Conservation (phyloP, 2,888 invertebrate genomes). For the Gymnocheta viridis region DNA sequence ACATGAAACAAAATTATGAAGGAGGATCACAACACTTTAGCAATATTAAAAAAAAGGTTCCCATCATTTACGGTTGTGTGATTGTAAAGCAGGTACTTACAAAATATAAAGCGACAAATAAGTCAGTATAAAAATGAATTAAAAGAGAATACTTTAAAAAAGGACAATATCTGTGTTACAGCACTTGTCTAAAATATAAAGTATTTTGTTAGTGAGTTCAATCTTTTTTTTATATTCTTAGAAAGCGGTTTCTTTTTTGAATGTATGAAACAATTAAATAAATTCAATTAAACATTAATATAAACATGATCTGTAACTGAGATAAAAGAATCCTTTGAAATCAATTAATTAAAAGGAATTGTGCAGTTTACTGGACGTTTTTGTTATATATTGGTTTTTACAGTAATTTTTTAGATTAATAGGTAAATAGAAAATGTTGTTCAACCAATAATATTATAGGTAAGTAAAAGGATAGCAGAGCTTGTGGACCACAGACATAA, state of each 20-base stretch:
- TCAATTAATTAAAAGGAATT: constrained; percentile 22
- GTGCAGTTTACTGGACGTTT: background rate
- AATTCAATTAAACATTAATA: constrained; percentile 59
- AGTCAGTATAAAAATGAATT: constrained; percentile 63
- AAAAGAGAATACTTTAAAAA: background rate
- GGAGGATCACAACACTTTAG: constrained; percentile 60
- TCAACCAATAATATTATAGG: too few relatives aligned
- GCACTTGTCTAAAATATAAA: constrained; percentile 51
- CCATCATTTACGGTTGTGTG: constrained; percentile 46
- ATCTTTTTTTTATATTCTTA: constrained; percentile 33
- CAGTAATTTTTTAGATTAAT: background rate
- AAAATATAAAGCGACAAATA: constrained; percentile 63
- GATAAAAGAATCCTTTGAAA: constrained; percentile 13
- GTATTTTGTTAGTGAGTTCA: background rate
- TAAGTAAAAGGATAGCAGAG: too few relatives aligned
- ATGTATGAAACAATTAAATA: constrained; percentile 32
- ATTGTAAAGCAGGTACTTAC: constrained; percentile 59
- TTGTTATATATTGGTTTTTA: background rate
- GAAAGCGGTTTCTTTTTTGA: constrained; percentile 51
- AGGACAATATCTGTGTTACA: constrained; percentile 51
- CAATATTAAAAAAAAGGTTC: constrained; percentile 55
- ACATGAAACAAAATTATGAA: constrained; percentile 55
- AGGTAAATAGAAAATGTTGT: too few relatives aligned
- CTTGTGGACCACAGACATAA: too few relatives aligned
- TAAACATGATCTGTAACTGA: constrained; percentile 39